Conservation (phyloP, 1,140 invertebrate genomes). For the Laodelphax striatellus region DNA sequence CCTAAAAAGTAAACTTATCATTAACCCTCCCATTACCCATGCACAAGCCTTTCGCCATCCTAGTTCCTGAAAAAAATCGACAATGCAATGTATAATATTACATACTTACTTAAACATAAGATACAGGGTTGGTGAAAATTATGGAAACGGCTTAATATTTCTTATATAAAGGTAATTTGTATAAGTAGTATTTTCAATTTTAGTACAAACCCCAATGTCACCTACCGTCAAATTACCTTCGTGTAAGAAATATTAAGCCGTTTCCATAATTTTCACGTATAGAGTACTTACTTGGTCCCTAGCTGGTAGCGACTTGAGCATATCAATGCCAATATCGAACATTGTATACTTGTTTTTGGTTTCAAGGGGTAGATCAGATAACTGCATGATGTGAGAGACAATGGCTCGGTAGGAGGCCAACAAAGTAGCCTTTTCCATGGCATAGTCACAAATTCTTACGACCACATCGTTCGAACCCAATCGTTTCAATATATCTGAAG, state of each 20-base stretch:
- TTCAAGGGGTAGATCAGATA: background rate
- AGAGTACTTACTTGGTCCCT: constrained; percentile 14
- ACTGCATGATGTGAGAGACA: background rate
- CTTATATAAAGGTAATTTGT: too few relatives aligned
- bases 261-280: background rate
- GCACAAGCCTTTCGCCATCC: too few relatives aligned
- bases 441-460: background rate
- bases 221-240: too few relatives aligned
- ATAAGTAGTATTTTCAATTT: too few relatives aligned
- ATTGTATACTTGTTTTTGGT: constrained; percentile 23
- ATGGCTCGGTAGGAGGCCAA: background rate
- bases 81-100: too few relatives aligned
- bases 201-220: too few relatives aligned
- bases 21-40: too few relatives aligned
- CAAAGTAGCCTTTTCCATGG: background rate
- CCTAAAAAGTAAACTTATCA: too few relatives aligned
- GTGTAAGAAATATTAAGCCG: too few relatives aligned
- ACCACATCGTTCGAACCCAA: background rate
- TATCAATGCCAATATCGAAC: constrained; percentile 13
- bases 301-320: constrained; percentile 13
- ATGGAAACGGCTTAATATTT: too few relatives aligned
- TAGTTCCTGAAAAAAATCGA: too few relatives aligned
- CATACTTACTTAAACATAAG: constrained; percentile 13
- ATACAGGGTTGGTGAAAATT: too few relatives aligned
- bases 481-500: background rate